phyloP scores from a whole-genome alignment of 2,888 invertebrate species.

The Tethea ocularis region DNA sequence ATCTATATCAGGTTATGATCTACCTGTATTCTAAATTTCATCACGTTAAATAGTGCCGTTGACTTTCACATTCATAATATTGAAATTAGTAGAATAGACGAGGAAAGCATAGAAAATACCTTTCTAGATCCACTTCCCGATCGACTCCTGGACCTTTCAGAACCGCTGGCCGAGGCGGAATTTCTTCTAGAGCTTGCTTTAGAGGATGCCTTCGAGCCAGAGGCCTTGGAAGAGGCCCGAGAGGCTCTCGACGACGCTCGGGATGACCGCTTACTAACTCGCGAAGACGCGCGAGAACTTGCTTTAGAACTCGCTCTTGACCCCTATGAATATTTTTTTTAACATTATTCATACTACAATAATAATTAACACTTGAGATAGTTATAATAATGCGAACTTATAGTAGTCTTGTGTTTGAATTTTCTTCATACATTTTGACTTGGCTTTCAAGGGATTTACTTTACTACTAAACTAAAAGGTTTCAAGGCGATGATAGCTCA shows the following conservation, averaged over 20 bases:
- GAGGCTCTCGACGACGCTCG: conserved; percentile 51
- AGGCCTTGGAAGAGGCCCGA: conserved; percentile 47
- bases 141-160: conserved; percentile 65
- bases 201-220: conserved; percentile 65
- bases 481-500: no score
- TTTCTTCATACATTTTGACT: neutral
- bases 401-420: no score
- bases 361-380: no score
- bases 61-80: no score
- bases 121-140: conserved; percentile 71
- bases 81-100: no score
- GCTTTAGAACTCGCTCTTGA: conserved; percentile 64
- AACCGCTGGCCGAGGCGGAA: conserved; percentile 63
- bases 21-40: no score
- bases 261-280: conserved; percentile 40
- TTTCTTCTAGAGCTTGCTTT: conserved; percentile 58
- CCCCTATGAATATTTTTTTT: conserved; percentile 53
- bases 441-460: neutral
- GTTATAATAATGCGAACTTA: no score
- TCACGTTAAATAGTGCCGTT: no score
- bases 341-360: no score
- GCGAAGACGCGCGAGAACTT: conserved; percentile 61
- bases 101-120: conserved; percentile 31
- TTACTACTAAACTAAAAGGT: no score
- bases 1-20: no score